Evolutionary conservation across 2,113 vertebrate species (phyloP).

Genomic region (Ceuthmochares aereus): DNA sequence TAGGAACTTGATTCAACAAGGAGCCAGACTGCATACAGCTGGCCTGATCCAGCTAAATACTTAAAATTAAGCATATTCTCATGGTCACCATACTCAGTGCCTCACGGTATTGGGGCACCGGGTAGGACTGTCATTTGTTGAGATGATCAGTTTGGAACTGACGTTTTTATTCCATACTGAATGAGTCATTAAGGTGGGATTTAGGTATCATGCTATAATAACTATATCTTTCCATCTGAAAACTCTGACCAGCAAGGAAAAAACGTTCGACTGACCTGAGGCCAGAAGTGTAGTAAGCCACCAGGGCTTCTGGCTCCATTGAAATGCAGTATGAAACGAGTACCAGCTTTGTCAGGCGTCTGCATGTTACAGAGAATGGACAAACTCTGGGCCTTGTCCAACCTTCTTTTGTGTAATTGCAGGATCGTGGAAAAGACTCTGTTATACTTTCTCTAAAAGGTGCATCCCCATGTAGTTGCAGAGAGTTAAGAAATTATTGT

Average conservation of each 20-base stretch:
- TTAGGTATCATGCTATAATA: not conserved
- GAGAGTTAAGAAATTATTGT: not conserved
- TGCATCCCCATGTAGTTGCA: not conserved
- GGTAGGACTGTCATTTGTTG: not conserved
- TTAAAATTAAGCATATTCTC: not conserved
- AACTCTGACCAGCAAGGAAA: not conserved
- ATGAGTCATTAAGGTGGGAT: not conserved
- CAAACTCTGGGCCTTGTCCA: not conserved
- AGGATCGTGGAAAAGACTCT: not conserved
- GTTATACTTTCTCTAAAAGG: not conserved
- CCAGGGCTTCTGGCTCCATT: slow-evolving; percentile 9
- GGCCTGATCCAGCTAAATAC: not conserved
- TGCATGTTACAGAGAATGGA: not conserved
- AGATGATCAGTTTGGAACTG: not conserved
- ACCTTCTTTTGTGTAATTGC: not conserved
- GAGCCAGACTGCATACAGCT: not conserved
- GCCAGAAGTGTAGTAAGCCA: not conserved
- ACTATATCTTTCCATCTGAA: not conserved
- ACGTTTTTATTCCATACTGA: not conserved
- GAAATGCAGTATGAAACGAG: not conserved
- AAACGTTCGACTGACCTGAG: not conserved
- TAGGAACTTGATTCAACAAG: slow-evolving; percentile 47
- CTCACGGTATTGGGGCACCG: not conserved
- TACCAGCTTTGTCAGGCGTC: slow-evolving; percentile 4
- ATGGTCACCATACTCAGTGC: not conserved